Conservation (phyloP, 2,797 vertebrate species). For the Sebastes itinus region DNA sequence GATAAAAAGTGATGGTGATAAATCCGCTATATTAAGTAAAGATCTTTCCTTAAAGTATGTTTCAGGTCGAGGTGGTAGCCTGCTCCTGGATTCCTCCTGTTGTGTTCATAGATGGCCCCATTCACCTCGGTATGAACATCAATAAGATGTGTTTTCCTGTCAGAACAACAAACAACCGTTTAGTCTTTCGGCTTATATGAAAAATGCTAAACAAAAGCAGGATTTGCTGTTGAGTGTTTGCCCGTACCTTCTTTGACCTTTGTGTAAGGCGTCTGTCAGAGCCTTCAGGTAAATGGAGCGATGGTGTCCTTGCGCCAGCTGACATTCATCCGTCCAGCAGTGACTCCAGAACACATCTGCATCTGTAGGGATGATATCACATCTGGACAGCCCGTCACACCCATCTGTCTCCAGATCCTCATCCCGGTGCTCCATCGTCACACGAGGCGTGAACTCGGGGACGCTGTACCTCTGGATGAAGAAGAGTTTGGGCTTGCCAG, state of each 20-base stretch:
- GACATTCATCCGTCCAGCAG: slow-evolving; percentile 80
- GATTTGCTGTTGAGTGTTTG: background rate
- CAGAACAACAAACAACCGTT: slow-evolving; percentile 44
- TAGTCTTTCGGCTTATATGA: background rate
- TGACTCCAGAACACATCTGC: slow-evolving; percentile 95
- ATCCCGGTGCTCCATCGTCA: slow-evolving; percentile 22
- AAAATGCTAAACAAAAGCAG: background rate
- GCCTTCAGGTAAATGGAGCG: slow-evolving; percentile 84
- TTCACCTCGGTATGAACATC: slow-evolving; percentile 88
- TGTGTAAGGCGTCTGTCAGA: slow-evolving; percentile 80
- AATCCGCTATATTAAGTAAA: slow-evolving; percentile 75
- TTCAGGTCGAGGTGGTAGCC: slow-evolving; percentile 82
- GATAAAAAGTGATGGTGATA: background rate
- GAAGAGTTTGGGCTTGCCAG: slow-evolving; percentile 94
- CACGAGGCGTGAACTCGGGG: slow-evolving; percentile 16
- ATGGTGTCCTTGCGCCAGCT: slow-evolving; percentile 66
- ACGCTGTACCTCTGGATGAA: slow-evolving; percentile 91
- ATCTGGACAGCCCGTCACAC: background rate
- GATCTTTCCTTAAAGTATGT: slow-evolving; percentile 88
- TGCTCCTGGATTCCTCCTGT: slow-evolving; percentile 69
- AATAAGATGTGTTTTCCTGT: slow-evolving; percentile 84
- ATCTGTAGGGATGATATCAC: slow-evolving; percentile 76
- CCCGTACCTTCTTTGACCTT: slow-evolving; percentile 71
- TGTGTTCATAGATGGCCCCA: slow-evolving; percentile 81
- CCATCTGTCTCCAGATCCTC: slow-evolving; percentile 84